phyloP scores from a whole-genome alignment of 2,797 vertebrate species.

The Pangasius djambal region DNA sequence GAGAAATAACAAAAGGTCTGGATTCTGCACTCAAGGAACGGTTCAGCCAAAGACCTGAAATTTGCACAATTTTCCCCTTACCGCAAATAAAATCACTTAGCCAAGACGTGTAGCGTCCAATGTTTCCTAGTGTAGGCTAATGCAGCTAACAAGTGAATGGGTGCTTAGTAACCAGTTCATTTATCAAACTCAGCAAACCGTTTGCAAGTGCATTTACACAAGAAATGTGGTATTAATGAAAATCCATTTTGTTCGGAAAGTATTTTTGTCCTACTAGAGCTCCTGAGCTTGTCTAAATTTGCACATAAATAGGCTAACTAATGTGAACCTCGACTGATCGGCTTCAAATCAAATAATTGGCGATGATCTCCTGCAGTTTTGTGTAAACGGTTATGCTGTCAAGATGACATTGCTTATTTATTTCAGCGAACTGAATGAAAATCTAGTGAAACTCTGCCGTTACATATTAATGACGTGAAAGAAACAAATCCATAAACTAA shows the following conservation, averaged over 20 bases:
- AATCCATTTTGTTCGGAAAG: background rate
- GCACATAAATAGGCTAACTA: no score
- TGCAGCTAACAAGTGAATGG: background rate
- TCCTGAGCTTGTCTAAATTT: background rate
- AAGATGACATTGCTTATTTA: background rate
- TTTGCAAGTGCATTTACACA: background rate
- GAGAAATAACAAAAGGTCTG: constrained; percentile 8
- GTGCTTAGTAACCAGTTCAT: background rate
- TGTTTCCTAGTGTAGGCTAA: background rate
- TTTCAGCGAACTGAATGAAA: background rate
- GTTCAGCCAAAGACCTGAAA: constrained; percentile 23
- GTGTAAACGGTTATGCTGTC: background rate
- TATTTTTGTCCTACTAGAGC: background rate
- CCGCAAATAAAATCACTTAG: background rate
- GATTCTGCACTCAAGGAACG: background rate
- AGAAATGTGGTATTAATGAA: background rate
- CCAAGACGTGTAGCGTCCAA: constrained; percentile 5
- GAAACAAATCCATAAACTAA: background rate
- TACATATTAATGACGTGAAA: background rate
- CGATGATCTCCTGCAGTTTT: background rate
- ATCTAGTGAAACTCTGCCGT: background rate
- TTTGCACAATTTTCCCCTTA: background rate
- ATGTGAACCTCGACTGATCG: background rate
- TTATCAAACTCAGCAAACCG: background rate
- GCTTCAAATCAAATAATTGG: background rate